Conservation (phyloP, 2,888 invertebrate genomes). For the Cataglyphis altisquamis region DNA sequence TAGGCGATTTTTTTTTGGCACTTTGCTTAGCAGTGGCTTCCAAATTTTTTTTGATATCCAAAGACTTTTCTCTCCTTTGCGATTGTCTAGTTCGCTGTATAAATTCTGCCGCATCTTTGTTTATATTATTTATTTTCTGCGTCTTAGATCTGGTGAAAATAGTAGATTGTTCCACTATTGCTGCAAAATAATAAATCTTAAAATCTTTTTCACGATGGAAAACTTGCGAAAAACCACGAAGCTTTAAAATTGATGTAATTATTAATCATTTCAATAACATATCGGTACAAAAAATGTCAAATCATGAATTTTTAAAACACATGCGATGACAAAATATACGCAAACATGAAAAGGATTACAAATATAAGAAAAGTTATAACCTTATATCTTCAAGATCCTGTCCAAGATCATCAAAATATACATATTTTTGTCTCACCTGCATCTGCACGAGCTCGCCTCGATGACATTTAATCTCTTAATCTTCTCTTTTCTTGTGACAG, state of each 20-base stretch:
- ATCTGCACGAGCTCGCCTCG: slow-evolving; percentile 13
- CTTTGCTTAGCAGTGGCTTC: not conserved
- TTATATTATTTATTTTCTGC: not conserved
- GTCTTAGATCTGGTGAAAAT: slow-evolving; percentile 23
- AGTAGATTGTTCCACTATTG: not conserved
- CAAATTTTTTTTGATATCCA: not conserved
- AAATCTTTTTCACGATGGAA: not conserved
- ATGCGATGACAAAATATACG: not conserved
- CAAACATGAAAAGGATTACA: not conserved
- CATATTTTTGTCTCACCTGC: slow-evolving; percentile 4
- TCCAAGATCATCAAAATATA: not conserved
- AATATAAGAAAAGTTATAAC: slow-evolving; percentile 3
- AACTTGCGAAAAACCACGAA: not conserved
- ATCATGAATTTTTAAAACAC: not conserved
- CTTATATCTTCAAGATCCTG: not conserved
- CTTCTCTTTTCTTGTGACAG: not conserved
- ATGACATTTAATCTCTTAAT: slow-evolving; percentile 12
- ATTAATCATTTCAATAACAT: not conserved
- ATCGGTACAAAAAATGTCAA: not conserved
- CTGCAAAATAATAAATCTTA: not conserved
- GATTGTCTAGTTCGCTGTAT: not conserved
- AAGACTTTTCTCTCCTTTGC: not conserved
- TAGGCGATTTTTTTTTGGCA: not conserved
- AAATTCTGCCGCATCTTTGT: not conserved
- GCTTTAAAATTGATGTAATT: not conserved